Evolutionary conservation across 2,888 invertebrate genomes (phyloP).

Genomic region (Drosophila suboccidentalis): DNA sequence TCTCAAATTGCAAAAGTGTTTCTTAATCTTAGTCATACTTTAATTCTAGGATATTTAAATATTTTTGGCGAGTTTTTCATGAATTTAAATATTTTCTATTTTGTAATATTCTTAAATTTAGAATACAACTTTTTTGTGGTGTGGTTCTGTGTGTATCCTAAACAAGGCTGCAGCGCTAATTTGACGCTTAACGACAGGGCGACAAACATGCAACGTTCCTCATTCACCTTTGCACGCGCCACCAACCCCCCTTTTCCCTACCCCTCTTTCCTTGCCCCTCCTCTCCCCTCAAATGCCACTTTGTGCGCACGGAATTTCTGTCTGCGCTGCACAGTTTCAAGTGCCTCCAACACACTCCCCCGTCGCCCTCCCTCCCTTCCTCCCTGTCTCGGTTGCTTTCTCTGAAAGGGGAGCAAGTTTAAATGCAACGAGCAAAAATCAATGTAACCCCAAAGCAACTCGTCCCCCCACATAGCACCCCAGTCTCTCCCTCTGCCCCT

Average conservation of each 20-base stretch:
- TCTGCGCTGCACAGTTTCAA: constrained; percentile 80
- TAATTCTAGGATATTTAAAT: no score
- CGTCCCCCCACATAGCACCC: constrained; percentile 22
- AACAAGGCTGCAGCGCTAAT: constrained; percentile 73
- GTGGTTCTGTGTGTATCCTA: constrained; percentile 34
- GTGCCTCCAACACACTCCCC: constrained; percentile 34
- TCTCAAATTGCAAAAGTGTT: no score
- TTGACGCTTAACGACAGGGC: constrained; percentile 59
- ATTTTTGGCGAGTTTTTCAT: no score
- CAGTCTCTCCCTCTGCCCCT: not conserved
- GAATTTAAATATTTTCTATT: no score
- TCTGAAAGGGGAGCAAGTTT: constrained; percentile 78
- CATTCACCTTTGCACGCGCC: constrained; percentile 69
- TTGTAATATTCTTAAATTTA: no score
- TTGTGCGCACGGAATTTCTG: constrained; percentile 66
- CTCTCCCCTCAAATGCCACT: constrained; percentile 3
- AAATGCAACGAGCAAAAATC: constrained; percentile 81
- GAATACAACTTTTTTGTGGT: not conserved
- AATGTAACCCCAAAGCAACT: constrained; percentile 76
- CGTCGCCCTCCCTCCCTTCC: not conserved
- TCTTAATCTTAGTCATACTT: no score
- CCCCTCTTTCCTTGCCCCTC: not conserved
- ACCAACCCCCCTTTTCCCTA: not conserved
- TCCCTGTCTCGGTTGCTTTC: not conserved
- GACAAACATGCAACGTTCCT: constrained; percentile 51